These are phyloP conservation scores for Coregonus clupeaformis DNA, from an alignment of 2,113 vertebrate species.

Conservation along the genomic window DNA sequence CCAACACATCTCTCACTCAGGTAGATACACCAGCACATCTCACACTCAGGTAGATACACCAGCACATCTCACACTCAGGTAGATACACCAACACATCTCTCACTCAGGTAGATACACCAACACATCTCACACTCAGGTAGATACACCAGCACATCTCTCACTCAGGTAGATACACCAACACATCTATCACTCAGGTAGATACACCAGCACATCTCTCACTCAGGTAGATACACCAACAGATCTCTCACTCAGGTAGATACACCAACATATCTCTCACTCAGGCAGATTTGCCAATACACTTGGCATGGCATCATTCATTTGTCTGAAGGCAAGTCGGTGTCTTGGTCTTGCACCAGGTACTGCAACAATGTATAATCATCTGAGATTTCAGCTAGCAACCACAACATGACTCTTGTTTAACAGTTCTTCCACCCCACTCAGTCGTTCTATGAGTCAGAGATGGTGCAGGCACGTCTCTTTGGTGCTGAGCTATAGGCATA, in stretches of 20 bases:
- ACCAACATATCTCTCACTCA: no score
- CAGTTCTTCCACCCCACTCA: background rate
- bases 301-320: no score
- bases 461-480: background rate
- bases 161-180: no score
- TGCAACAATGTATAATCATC: no score
- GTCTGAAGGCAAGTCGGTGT: background rate
- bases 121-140: constrained; percentile 93
- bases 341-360: background rate
- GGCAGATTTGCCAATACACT: no score
- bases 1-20: no score
- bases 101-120: no score
- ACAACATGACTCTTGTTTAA: background rate
- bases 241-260: no score
- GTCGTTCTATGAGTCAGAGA: background rate
- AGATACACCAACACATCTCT: constrained; percentile 1
- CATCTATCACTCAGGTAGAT: background rate
- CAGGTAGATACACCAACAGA: no score
- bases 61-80: constrained; percentile 96
- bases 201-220: no score
- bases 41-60: constrained; percentile 35
- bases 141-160: background rate
- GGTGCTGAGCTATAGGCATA: background rate
- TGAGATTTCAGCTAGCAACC: background rate
- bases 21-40: no score